Base-by-base conservation (phyloP, 2,888 invertebrate genomes). In the Ceramica pisi region DNA sequence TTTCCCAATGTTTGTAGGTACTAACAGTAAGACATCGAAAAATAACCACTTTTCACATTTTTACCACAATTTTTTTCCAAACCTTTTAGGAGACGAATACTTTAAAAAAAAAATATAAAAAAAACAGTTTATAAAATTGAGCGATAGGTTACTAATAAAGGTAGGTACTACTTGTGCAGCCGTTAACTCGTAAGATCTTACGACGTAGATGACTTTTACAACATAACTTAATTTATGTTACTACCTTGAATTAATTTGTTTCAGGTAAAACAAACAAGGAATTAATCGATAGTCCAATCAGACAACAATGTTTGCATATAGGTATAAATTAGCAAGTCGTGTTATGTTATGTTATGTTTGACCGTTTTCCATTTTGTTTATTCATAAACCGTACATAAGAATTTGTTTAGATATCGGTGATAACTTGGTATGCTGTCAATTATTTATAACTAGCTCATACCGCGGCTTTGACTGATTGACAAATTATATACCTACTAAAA, bases 131-230 rank as follows among this genome's bases (percentile, higher is more conserved):
- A 7, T 50, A 44, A 57, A 26, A 6, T 31, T 31, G 5, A 31
- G 19, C 16, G 8, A 16, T 6, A 7, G n/a, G 14, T 26, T 38
- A 31, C 26, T 16, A 26, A 21, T 50, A 56, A n/a, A 35, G n/a
- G 19, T 31, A 35, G n/a, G 19, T 31, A 31, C 19, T n/a, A 31
- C 6, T 23, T 4, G 2, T 38, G 9, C 10, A 19, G 19, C 50
- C 67, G 82, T 71, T 78, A 82, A 59, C 60, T 23, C 35, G 67
- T 83, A 61, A 74, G 67, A 74, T 78, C 63, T 78, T 77, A 77
- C 67, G 72, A 75, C 61, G 5, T 35, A 80, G 77, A 76, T 86
- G 73, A 77, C 83, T 76, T 81, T 81, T 73, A 69, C 14, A 61
- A 64, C 1, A 14, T 26, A 51, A 48, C 23, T 68, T 68, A 46